These are phyloP conservation scores for Dasysyrphus tricinctus DNA, from an alignment of 2,888 invertebrate species.

Conservation along the genomic window DNA sequence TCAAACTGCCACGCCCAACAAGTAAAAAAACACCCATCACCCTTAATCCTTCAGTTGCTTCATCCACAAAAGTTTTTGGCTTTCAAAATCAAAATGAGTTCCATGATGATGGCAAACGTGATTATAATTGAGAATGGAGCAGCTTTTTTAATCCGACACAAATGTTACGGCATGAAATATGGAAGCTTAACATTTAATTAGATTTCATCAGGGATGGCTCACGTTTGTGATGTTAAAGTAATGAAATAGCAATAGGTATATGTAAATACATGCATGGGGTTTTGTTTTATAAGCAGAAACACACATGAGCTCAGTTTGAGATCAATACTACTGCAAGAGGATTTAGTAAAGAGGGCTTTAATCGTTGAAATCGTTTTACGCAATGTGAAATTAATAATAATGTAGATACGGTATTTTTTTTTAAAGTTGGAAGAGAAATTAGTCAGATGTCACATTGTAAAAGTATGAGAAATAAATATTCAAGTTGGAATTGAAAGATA, in stretches of 20 bases:
- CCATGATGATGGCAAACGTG: constrained; percentile 52
- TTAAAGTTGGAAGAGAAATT: background rate
- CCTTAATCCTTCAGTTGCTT: too few species aligned
- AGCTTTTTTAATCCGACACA: constrained; percentile 46
- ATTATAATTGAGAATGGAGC: constrained; percentile 64
- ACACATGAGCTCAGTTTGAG: background rate
- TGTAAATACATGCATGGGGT: background rate
- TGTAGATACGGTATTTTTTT: background rate
- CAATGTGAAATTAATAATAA: background rate
- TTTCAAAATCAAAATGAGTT: constrained; percentile 22
- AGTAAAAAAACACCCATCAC: background rate
- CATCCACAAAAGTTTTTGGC: constrained; percentile 2
- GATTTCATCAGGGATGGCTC: constrained; percentile 58
- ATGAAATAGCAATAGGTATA: background rate
- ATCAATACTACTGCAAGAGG: background rate
- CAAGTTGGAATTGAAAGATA: background rate
- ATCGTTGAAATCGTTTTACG: background rate
- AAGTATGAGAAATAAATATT: background rate
- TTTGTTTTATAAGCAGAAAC: background rate
- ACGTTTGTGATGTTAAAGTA: constrained; percentile 26
- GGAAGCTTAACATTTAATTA: constrained; percentile 68
- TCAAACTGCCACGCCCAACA: constrained; percentile 2
- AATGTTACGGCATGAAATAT: constrained; percentile 60
- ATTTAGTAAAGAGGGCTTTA: background rate
- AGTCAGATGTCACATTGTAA: background rate